Conservation (phyloP, 1,140 invertebrate genomes). For the Physella acuta region DNA sequence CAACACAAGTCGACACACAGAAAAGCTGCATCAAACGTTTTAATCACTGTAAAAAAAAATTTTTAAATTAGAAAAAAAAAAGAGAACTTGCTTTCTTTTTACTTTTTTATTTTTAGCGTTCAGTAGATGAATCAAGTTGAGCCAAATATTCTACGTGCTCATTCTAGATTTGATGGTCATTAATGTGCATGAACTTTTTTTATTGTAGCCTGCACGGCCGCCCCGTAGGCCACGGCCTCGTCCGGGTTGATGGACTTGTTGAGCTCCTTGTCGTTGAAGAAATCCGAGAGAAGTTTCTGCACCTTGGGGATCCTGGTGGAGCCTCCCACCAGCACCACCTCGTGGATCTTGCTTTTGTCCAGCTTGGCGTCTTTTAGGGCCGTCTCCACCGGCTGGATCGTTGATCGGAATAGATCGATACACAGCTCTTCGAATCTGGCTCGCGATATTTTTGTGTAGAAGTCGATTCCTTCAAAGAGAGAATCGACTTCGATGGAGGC, state of each 20-base stretch:
- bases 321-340: slow-evolving; percentile 95
- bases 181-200: too few species aligned
- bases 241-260: slow-evolving; percentile 72
- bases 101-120: too few species aligned
- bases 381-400: slow-evolving; percentile 93
- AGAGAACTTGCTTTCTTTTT: too few species aligned
- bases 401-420: slow-evolving; percentile 82
- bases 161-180: too few species aligned
- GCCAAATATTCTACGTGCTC: too few species aligned
- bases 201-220: slow-evolving; percentile 64
- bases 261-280: slow-evolving; percentile 62
- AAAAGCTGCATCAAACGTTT: too few species aligned
- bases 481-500: slow-evolving; percentile 64
- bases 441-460: slow-evolving; percentile 75
- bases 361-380: slow-evolving; percentile 89
- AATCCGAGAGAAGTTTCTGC: slow-evolving; percentile 89
- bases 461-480: slow-evolving; percentile 42
- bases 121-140: too few species aligned
- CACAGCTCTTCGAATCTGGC: slow-evolving; percentile 75
- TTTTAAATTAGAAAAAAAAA: too few species aligned
- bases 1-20: too few species aligned
- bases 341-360: slow-evolving; percentile 88
- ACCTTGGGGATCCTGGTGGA: slow-evolving; percentile 97
- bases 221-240: slow-evolving; percentile 67
- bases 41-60: too few species aligned